Evolutionary conservation across 1,140 invertebrate species (phyloP).

Genomic region (Steinernema khuongi): DNA sequence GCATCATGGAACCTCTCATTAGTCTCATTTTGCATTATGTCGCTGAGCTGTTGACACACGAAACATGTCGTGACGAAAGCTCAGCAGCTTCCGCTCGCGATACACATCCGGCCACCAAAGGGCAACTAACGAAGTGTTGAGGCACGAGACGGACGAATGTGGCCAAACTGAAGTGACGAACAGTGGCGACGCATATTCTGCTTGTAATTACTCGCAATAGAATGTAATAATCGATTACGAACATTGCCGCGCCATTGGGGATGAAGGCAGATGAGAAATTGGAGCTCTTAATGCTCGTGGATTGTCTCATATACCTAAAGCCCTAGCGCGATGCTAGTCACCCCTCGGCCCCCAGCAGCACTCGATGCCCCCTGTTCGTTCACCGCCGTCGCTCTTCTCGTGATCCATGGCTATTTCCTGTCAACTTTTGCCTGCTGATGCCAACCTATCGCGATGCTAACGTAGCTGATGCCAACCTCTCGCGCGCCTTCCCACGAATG

Average conservation of each 20-base stretch:
- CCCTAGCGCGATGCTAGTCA: neutral
- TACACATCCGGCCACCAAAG: neutral
- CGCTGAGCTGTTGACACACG: neutral
- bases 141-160: too few relatives aligned
- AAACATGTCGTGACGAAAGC: neutral
- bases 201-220: neutral
- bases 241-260: neutral
- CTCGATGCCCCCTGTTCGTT: neutral
- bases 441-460: too few relatives aligned
- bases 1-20: neutral
- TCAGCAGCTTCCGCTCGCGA: neutral
- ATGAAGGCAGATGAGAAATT: slow-evolving; percentile 9
- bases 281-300: slow-evolving; percentile 7
- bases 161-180: too few relatives aligned
- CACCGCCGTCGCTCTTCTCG: neutral
- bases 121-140: neutral
- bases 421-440: too few relatives aligned
- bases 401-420: too few relatives aligned
- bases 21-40: slow-evolving; percentile 13
- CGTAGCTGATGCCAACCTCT: too few relatives aligned
- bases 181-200: neutral
- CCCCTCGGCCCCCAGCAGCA: neutral
- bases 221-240: slow-evolving; percentile 2
- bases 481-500: too few relatives aligned
- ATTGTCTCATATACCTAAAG: slow-evolving; percentile 17